Base-by-base conservation (phyloP, 2,888 invertebrate species). In the Syrista parreyssii region DNA sequence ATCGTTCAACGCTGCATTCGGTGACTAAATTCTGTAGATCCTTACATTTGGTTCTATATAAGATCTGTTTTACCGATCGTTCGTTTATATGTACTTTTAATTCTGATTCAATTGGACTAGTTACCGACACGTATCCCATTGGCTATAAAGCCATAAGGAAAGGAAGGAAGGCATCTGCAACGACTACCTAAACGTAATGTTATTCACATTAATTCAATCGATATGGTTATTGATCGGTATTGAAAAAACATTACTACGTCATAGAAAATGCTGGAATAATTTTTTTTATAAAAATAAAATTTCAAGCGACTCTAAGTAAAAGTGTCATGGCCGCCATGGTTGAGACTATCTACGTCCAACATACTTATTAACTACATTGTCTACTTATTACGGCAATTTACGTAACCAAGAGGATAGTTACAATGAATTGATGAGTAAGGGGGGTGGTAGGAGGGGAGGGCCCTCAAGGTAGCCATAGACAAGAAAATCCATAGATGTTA, bases 331-430 rank as follows among this genome's bases (percentile, higher is more conserved):
- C 23, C 23, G 55, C 23, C 9, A 2, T 23, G 23, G 55, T 1
- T 23, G 23, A 55, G 55, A 23, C 55, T 55, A 15, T 55, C 23
- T 23, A 55, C 23, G 9, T 9, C 9, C 23, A 2, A 23, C 2
- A 15, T 23, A 36, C 9, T 55, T 55, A 55, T 55, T 23, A 9
- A 55, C 55, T 55, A 15, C 15, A 23, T 23, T 40, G 40, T 40
- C 9, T 40, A 76, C 73, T 11, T 40, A 75, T 79, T 78, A n/a
- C 72, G 0, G 74, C 71, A 35, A 72, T 75, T 79, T 73, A 33
- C 74, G 78, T 40, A 78, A 81, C 73, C 1, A 55, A 55, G 23
- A 23, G 23, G 55, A 55, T 55, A 23, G 55, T 6, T 2, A 9
- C 23, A 23, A 9, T 23, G 23, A 23, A 55, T 55, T 23, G 55